Base-by-base conservation (phyloP, 2,888 invertebrate species). In the Hermodice carunculata region DNA sequence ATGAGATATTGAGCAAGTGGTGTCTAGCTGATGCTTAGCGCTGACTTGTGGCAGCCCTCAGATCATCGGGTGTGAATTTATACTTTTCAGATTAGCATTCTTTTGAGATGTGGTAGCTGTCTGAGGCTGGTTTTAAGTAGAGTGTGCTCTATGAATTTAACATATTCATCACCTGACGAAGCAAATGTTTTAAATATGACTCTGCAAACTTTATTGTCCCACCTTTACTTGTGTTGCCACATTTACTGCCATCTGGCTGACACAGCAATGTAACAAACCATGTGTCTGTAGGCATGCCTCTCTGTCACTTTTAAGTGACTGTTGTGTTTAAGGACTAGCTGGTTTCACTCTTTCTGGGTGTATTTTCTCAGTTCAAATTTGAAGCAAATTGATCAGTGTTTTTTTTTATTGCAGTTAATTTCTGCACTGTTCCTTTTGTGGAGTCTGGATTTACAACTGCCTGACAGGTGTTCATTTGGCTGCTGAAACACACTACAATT, bases 41-140 rank as follows among this genome's bases (percentile, higher is more conserved):
- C n/a, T n/a, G n/a, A 22, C 37, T 14, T 49, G 61, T 69, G 32
- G 43, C 48, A 17, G 49, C 37, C 29, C 66, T 61, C 5, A 69
- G 61, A 4, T 19, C 31, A 44, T 70, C 67, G 1, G 67, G 69
- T 19, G 69, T 70, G 22, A 62, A 70, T 11, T 8, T 1, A 52
- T 69, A 71, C 42, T 66, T 71, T 40, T 66, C 69, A 71, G 1
- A 71, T 53, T 17, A 63, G 37, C 5, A 71, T 37, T 22, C 37
- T 42, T 14, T 54, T 11, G 1, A 67, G 2, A 17, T 58, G 46
- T 52, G 64, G 57, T 29, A 66, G 26, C 14, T 52, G 22, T 17
- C 22, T 51, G 24, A 58, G 31, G 29, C 44, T 34, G 32, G 49
- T 56, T 37, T 58, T 63, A 3, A 67, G 2, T 1, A 68, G 24